Evolutionary conservation across 2,113 vertebrate genomes (phyloP), one percentile per base, ranked within the genome.

Genomic region (Neotragus pygmaeus): DNA sequence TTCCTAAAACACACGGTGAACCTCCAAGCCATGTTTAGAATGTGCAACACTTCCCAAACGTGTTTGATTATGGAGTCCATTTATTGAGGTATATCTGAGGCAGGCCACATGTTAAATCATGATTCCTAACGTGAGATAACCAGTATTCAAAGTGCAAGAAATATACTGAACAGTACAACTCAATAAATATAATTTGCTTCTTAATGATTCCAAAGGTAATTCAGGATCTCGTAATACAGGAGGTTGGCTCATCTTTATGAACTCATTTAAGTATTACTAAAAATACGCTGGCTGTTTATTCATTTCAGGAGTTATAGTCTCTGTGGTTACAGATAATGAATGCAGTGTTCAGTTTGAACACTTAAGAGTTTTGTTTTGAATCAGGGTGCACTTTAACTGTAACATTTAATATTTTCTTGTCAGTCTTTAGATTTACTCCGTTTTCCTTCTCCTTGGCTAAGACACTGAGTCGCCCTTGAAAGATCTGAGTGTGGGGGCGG

Each of bases 311-410:
- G 90, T 94, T 97, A 45, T 17, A 58, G 87, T 77, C 78, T 75
- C 0, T 88, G 90, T 94, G 92, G 90, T 96, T 90, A 49, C 84
- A 75, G 92, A 84, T 90, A 90, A 88, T 93, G 96, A 97, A 78
- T 53, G 57, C 92, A 43, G 73, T 95, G 73, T 95, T 97, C 73
- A 66, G 28, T 93, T n/a, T 77, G 96, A 88, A 98, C 97, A 96
- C 86, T 97, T 88, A 77, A n/a, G 5, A 36, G 86, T 97, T 97
- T 95, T 95, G 80, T 94, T 97, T 96, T 93, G 91, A 84, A 88
- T 96, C 80, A 55, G 80, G 60, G 49, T 95, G 58, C 43, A 45
- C 45, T 64, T 92, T 43, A 87, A 81, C 84, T 90, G 85, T 90
- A 90, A 85, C 88, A 78, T 96, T 97, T 96, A 81, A 2, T 90